Percentiles rank a stretch among this genome's conserved stretches.
Conservation (phyloP, 2,113 vertebrate species). For the Columba janthina region DNA sequence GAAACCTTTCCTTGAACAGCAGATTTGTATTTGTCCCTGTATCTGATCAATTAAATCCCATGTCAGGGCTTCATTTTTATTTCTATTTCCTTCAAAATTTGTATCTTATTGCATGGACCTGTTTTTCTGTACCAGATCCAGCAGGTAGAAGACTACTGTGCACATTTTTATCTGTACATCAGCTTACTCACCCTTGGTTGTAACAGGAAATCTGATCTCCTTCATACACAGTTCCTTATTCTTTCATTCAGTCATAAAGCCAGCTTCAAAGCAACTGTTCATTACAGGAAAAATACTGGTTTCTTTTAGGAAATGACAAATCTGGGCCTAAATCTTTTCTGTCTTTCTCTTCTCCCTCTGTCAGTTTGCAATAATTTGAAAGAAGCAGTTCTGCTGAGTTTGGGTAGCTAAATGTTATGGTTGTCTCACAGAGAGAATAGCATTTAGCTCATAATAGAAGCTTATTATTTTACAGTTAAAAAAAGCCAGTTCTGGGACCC, state of each 20-base stretch:
- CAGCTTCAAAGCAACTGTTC: background rate
- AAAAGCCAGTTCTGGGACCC: constrained; percentile 1
- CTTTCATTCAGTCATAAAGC: background rate
- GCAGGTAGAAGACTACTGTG: background rate
- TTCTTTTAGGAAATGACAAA: background rate
- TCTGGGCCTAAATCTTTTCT: background rate
- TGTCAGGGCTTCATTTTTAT: background rate
- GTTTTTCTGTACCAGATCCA: background rate
- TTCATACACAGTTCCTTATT: background rate
- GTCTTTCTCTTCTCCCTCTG: background rate
- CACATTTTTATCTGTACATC: background rate
- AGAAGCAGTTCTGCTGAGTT: background rate
- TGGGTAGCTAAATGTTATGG: background rate
- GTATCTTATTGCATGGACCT: background rate
- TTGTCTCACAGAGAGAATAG: constrained; percentile 2
- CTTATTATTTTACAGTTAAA: constrained; percentile 3
- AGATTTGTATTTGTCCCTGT: background rate
- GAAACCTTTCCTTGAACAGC: background rate
- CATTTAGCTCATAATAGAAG: constrained; percentile 16
- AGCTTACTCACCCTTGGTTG: background rate
- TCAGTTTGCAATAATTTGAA: constrained; percentile 40
- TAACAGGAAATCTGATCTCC: background rate
- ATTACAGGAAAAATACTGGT: constrained; percentile 16
- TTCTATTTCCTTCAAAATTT: background rate
- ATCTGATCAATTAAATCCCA: background rate